Evolutionary conservation across 2,797 vertebrate species (phyloP), one percentile per base, ranked within the genome.

Genomic region (Enteromius treurensis): DNA sequence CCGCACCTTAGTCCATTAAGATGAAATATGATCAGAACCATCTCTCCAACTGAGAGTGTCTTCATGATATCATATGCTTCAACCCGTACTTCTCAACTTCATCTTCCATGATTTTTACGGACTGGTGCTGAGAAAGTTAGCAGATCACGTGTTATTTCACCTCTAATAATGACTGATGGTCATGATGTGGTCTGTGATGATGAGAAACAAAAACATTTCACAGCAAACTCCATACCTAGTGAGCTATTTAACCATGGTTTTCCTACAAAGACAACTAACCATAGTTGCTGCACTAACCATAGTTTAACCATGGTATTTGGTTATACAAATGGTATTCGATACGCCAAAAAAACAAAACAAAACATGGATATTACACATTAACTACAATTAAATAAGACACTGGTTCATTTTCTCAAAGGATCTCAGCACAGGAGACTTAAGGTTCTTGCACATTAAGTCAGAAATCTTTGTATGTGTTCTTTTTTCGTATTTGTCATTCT

Each of bases 121-220:
- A 49, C 68, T 49, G 55, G 40, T 5, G 34, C 42, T 11, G 68
- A 49, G 69, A 49, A 73, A 45, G 40, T 23, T 7, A 53, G 47
- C 77, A 79, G 62, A 67, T 58, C 51, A 17, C 17, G 15, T 60
- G 37, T 60, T 62, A 60, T 71, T 80, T 81, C 13, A 80, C 37
- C 67, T 14, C 51, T 45, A n/a, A 42, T 45, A 40, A 80, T 71
- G 37, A 34, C 34, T 23, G 11, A 71, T 60, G 70, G n/a, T 11
- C n/a, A 40, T 42, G 34, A n/a, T 21, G 11, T 74, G n/a, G n/a
- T 40, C 23, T 67, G 77, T 67, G 77, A 45, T 67, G 77, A 29
- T 68, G 13, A 79, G 2, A 67, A 49, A n/a, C 3, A 80, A 29
- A 45, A 23, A 17, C 7, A 37, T 8, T 29, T 62, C 32, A 34